Conservation (phyloP, 2,888 invertebrate species). For the Liodrosophila aerea region DNA sequence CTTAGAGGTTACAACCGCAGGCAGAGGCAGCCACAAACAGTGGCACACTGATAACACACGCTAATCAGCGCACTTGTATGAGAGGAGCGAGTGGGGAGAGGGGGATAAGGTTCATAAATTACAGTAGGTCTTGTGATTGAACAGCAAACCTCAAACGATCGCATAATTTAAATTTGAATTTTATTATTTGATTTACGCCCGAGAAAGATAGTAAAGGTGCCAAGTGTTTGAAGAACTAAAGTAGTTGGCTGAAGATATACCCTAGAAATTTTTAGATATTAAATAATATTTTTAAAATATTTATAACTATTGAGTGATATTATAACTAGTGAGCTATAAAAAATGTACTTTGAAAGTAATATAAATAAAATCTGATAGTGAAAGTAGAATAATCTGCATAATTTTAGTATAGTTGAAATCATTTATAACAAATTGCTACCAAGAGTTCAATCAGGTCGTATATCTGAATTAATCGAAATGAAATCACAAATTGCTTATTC, state of each 20-base stretch:
- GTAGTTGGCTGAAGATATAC: not conserved
- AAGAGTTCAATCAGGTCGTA: too few relatives aligned
- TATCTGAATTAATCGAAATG: too few relatives aligned
- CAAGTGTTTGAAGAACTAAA: not conserved
- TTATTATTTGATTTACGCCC: constrained; percentile 63
- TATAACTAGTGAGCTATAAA: too few relatives aligned
- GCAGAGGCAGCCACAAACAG: constrained; percentile 40
- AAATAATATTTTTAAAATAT: too few relatives aligned
- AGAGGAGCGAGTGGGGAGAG: not conserved
- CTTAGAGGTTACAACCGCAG: not conserved
- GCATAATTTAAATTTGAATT: constrained; percentile 52
- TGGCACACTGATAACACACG: constrained; percentile 50
- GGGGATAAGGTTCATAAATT: constrained; percentile 44
- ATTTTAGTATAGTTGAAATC: too few relatives aligned
- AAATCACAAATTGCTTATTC: too few relatives aligned
- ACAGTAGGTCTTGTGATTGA: constrained; percentile 29
- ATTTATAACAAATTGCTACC: too few relatives aligned
- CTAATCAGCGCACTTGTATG: constrained; percentile 67
- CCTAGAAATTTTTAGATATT: not conserved
- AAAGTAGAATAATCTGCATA: too few relatives aligned
- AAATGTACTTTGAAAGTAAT: too few relatives aligned
- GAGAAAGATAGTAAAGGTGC: constrained; percentile 12
- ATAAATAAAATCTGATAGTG: too few relatives aligned
- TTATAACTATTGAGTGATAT: too few relatives aligned
- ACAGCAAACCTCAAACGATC: constrained; percentile 16